Conservation (phyloP, 2,797 vertebrate genomes). For the Etheostoma nigrum region DNA sequence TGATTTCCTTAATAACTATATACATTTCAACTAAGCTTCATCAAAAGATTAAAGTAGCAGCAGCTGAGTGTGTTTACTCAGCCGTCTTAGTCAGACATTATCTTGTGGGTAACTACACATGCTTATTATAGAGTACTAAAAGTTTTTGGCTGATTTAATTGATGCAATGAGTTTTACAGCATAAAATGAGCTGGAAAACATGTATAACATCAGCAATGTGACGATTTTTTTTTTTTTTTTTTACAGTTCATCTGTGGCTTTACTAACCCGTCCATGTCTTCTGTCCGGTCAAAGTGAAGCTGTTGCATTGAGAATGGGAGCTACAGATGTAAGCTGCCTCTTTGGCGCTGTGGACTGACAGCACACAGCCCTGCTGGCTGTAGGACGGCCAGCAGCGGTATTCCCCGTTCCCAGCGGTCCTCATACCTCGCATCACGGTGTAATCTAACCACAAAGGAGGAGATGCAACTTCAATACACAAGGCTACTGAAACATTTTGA, state of each 20-base stretch:
- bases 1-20: constrained; percentile 44
- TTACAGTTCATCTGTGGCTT: not conserved
- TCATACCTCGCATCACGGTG: constrained; percentile 83
- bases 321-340: constrained; percentile 89
- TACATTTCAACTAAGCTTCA: constrained; percentile 37
- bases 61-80: constrained; percentile 35
- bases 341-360: constrained; percentile 86
- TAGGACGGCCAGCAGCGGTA: constrained; percentile 94
- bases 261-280: constrained; percentile 91
- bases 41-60: constrained; percentile 48
- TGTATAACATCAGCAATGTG: not conserved
- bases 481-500: constrained; percentile 32
- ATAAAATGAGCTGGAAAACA: constrained; percentile 2
- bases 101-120: constrained; percentile 25
- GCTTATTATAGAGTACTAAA: constrained; percentile 24
- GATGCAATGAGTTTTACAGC: constrained; percentile 2
- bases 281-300: constrained; percentile 85
- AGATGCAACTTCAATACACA: constrained; percentile 48
- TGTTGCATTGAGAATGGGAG: constrained; percentile 86
- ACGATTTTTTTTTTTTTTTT: no score
- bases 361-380: constrained; percentile 88
- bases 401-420: constrained; percentile 78
- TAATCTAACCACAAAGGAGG: constrained; percentile 84
- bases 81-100: constrained; percentile 33
- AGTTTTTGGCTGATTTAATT: constrained; percentile 8